Evolutionary conservation across 1,140 invertebrate species (phyloP), one percentile per base, ranked within the genome.

Genomic region (Tenebrio molitor): DNA sequence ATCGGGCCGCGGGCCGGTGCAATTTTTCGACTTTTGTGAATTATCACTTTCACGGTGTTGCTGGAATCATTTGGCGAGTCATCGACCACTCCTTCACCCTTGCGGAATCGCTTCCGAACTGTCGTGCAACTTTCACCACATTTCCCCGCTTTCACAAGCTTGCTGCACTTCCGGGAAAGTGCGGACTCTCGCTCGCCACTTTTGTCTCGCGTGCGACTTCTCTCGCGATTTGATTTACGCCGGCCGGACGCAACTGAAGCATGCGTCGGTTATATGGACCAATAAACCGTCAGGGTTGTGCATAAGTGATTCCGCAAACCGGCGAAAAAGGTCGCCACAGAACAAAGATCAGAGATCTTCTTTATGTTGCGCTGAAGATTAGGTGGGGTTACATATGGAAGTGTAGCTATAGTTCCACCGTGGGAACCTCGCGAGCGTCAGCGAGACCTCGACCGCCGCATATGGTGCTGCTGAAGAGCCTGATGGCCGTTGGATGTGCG

Each of bases 381-480:
- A 42, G 64, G 64, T 66, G 64, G 64, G 64, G 42, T 66, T 66
- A 41, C 64, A 66, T 66, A 66, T 66, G 64, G 64, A 66, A 66
- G 64, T 66, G 34, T 66, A 66, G 21, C 36, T 66, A 64, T 66
- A 66, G 64, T 66, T 66, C 64, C 64, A 66, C 64, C 64, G 64
- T 66, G 64, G 64, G 64, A 66, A 66, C 64, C 19, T 12, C 39
- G 42, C 64, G 36, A 42, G 42, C 39, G 33, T 41, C 44, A 50
- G 44, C 44, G 44, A 50, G 44, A 21, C 44, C 44, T 16, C 44
- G 15, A 50, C 44, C 44, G 44, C 64, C 64, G 64, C 64, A 66
- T 66, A 66, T 66, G 64, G 64, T 66, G 64, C 25, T 66, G 64
- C 25, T 42, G 34, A 46, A 46, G 42, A 46, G 42, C 42, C 42